phyloP scores from a whole-genome alignment of 2,888 invertebrate genomes.

The Cyaniris semiargus region DNA sequence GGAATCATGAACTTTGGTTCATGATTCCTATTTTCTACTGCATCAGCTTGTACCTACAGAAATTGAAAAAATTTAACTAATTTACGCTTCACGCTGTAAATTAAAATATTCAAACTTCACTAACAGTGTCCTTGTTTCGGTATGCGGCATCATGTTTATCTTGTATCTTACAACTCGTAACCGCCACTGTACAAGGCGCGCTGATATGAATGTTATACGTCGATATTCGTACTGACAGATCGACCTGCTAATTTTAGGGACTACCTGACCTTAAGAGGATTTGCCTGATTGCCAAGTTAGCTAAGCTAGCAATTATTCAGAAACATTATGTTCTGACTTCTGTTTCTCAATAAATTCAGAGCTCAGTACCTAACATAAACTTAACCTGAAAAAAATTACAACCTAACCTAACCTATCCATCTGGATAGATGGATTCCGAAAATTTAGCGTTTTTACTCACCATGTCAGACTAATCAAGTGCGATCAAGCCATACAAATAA shows the following conservation, averaged over 20 bases:
- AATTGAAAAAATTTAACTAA: background rate
- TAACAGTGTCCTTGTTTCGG: background rate
- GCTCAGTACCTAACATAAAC: no score
- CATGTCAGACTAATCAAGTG: background rate
- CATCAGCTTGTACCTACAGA: background rate
- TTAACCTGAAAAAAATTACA: no score
- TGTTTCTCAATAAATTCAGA: background rate
- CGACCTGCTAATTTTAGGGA: no score
- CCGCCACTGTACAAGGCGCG: no score
- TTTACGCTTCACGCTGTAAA: background rate
- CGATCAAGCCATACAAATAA: conserved; percentile 1
- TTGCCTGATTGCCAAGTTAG: background rate
- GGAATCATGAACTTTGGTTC: background rate
- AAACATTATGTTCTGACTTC: background rate
- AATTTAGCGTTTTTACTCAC: background rate
- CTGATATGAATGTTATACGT: no score
- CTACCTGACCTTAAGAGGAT: background rate
- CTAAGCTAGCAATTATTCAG: background rate
- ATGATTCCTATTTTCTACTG: no score
- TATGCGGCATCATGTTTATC: background rate
- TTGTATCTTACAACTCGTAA: no score
- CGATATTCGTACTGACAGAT: no score
- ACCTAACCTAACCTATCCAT: background rate
- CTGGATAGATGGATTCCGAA: background rate
- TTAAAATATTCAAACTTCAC: background rate